Percentiles rank a stretch among this genome's conserved stretches.
phyloP scores from a whole-genome alignment of 1,140 invertebrate genomes.

The Mya arenaria region DNA sequence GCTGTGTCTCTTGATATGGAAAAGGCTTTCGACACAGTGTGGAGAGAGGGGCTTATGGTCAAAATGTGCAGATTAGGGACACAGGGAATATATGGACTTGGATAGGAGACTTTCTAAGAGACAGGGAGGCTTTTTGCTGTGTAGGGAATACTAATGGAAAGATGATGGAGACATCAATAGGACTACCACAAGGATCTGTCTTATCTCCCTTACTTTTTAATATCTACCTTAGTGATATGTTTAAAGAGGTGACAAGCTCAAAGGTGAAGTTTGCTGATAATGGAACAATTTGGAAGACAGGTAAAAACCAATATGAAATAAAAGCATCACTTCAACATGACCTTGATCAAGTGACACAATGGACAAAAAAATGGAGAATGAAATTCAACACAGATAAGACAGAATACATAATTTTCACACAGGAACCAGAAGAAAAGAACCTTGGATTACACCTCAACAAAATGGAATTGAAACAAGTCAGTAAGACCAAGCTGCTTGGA shows the following conservation, averaged over 20 bases:
- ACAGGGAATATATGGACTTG: conserved; percentile 30
- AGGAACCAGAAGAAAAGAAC: neutral
- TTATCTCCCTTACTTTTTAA: conserved; percentile 30
- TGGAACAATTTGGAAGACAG: conserved; percentile 23
- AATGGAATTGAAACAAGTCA: neutral
- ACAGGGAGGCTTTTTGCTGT: neutral
- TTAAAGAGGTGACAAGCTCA: neutral
- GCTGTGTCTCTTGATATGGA: conserved; percentile 26
- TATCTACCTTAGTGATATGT: conserved; percentile 16
- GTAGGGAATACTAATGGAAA: neutral
- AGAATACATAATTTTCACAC: conserved; percentile 3
- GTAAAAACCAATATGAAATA: neutral
- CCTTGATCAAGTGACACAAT: neutral
- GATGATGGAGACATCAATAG: neutral
- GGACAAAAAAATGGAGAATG: conserved; percentile 28
- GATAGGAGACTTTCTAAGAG: conserved; percentile 13
- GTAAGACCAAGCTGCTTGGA: conserved; percentile 6
- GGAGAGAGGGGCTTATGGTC: neutral
- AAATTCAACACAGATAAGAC: conserved; percentile 21
- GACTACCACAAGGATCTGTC: conserved; percentile 19
- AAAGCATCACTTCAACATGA: neutral
- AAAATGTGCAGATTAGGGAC: neutral
- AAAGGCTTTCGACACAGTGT: conserved; percentile 25
- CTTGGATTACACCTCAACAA: neutral
- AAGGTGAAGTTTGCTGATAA: conserved; percentile 31